A percentile compares a stretch with the other conserved stretches of the same genome.
These are phyloP conservation scores for Steatocranus sp. DNA, from an alignment of 2,797 vertebrate species.

Conservation along the genomic window DNA sequence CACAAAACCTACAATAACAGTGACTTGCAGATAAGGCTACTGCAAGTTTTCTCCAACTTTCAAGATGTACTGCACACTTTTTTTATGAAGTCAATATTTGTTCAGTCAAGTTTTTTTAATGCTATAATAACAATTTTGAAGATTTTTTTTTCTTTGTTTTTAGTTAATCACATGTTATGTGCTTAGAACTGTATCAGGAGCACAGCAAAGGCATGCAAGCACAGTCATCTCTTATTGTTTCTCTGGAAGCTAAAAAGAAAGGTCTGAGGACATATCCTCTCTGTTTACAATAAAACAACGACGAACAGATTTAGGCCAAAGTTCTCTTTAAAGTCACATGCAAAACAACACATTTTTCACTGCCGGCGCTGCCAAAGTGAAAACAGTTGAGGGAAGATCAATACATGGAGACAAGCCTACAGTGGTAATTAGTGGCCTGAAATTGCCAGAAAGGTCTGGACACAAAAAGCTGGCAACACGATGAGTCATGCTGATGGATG, in stretches of 20 bases:
- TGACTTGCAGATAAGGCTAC: not conserved
- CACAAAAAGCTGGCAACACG: conserved; percentile 3
- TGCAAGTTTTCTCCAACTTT: not conserved
- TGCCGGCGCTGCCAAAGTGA: not conserved
- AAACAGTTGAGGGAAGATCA: conserved; percentile 9
- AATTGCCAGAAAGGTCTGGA: conserved; percentile 30
- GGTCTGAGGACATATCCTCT: not conserved
- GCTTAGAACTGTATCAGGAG: not conserved
- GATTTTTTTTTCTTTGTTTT: not conserved
- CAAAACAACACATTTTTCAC: not conserved
- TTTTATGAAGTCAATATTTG: not conserved
- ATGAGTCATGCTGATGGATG: conserved; percentile 43
- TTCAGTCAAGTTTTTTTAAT: not conserved
- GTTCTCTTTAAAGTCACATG: not conserved
- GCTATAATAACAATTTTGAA: not conserved
- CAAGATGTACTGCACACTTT: not conserved
- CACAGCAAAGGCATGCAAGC: not conserved
- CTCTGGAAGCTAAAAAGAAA: not conserved
- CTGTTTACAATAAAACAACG: not conserved
- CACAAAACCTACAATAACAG: not conserved
- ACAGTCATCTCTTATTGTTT: not conserved
- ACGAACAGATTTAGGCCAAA: not conserved
- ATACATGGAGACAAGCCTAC: conserved; percentile 19
- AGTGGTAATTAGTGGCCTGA: conserved; percentile 24
- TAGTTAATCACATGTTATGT: not conserved